Evolutionary conservation across 2,797 vertebrate genomes (phyloP).

Genomic region (Thaleichthys pacificus): DNA sequence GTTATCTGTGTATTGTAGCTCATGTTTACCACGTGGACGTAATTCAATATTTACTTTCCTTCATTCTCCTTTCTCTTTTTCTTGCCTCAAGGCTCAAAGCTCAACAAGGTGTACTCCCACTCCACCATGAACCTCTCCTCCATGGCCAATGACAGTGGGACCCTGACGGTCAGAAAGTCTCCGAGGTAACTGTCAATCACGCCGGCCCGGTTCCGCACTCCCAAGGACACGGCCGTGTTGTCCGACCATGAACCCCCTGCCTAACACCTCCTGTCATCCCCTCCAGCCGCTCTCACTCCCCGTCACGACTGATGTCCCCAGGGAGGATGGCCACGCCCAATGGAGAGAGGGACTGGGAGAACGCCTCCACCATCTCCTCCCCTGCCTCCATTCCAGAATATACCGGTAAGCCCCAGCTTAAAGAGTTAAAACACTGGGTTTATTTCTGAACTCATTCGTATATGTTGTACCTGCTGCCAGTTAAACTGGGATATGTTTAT

Average conservation of each 20-base stretch:
- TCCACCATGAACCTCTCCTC: constrained; percentile 89
- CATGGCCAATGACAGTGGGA: constrained; percentile 78
- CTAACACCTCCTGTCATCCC: constrained; percentile 5
- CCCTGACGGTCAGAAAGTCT: constrained; percentile 77
- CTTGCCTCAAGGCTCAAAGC: constrained; percentile 72
- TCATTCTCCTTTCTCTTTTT: background rate
- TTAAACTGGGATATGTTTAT: too few relatives aligned
- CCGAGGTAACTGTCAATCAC: constrained; percentile 67
- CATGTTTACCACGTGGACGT: too few relatives aligned
- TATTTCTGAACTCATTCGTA: background rate
- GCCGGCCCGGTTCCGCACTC: too few relatives aligned
- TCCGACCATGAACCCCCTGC: background rate
- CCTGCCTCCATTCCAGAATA: constrained; percentile 91
- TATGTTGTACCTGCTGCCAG: background rate
- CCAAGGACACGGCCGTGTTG: background rate
- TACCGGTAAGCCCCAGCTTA: constrained; percentile 73
- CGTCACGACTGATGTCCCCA: constrained; percentile 83
- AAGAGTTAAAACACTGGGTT: background rate
- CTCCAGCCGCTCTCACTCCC: constrained; percentile 85
- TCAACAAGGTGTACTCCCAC: constrained; percentile 90
- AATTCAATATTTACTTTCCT: background rate
- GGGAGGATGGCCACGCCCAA: constrained; percentile 76
- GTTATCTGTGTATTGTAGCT: too few relatives aligned
- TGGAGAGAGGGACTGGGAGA: constrained; percentile 90
- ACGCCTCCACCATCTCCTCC: constrained; percentile 86